Base-by-base conservation (phyloP, 2,888 invertebrate genomes). In the Lucinisca nassula region DNA sequence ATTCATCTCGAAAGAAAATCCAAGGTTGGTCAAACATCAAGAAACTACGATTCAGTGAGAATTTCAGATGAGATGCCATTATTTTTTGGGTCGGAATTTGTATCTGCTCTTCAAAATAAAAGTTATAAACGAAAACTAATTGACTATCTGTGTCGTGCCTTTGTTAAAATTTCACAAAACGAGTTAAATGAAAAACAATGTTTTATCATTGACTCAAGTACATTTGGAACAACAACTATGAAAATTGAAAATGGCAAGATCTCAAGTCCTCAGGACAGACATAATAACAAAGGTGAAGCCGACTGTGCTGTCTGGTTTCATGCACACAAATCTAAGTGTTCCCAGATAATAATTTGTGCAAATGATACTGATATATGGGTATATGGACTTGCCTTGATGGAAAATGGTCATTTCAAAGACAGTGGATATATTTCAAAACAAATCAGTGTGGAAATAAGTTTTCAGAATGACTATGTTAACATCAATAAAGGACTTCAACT, bases 361-460 rank as follows among this genome's bases (percentile, higher is more conserved):
- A 61, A 61, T 61, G 61, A 61, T 27, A 61, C 61, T 30, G 61
- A 61, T 8, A 61, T 61, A 4, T 61, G 61, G 61, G 61, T 61
- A 61, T 61, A 61, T 61, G 61, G 61, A 4, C 24, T 61, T 61
- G 61, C 61, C 6, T 30, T 61, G 3, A 61, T 61, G 61, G 61
- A 61, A 61, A 61, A 14, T 3, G 61, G 30, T 27, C 30, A 61
- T 14, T 61, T 61, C 14, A 61, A 61, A 61, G 8, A 8, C 8
- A 14, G 27, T 1, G 27, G 30, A 2, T 27, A 30, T 61, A 30
- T 6, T 30, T 61, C 14, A 30, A 61, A 61, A 61, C 61, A 61
- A 30, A 61, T 61, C 6, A 8, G 61, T 61, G 61, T 24, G 2
- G 61, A 61, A 61, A 30, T 61, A 61, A 61, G 30, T 61, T 61